A percentile compares a stretch with the other conserved stretches of the same genome.
Evolutionary conservation across 2,797 vertebrate species (phyloP).

Genomic region (Helicolenus hilgendorfi): DNA sequence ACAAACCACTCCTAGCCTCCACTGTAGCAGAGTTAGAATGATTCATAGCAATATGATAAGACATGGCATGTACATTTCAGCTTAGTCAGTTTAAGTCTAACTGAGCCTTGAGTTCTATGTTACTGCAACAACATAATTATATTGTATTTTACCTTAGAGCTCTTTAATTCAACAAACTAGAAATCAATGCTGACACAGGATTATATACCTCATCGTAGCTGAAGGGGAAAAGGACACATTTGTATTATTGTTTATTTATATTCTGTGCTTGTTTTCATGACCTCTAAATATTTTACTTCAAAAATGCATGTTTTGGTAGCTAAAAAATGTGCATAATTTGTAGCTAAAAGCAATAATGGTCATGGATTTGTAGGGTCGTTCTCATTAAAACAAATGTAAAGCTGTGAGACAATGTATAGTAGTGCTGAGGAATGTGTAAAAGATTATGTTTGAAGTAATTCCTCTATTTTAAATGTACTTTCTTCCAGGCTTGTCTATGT

Average conservation of each 20-base stretch:
- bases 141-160: neutral
- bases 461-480: neutral
- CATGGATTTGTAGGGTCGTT: neutral
- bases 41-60: neutral
- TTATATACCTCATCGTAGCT: neutral
- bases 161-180: neutral
- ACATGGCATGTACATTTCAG: neutral
- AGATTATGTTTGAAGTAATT: neutral
- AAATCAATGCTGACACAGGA: neutral
- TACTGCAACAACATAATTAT: neutral
- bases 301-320: too few species aligned
- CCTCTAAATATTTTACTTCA: neutral
- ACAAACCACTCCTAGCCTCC: neutral
- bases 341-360: neutral
- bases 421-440: neutral
- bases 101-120: neutral
- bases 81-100: neutral
- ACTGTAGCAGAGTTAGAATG: neutral
- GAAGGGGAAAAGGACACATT: neutral
- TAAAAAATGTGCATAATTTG: neutral
- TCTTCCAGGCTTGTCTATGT: constrained; percentile 75
- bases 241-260: neutral
- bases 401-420: neutral
- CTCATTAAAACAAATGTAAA: neutral
- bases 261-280: neutral